Base-by-base conservation (phyloP, 2,888 invertebrate genomes). In the Anthrax anthrax region DNA sequence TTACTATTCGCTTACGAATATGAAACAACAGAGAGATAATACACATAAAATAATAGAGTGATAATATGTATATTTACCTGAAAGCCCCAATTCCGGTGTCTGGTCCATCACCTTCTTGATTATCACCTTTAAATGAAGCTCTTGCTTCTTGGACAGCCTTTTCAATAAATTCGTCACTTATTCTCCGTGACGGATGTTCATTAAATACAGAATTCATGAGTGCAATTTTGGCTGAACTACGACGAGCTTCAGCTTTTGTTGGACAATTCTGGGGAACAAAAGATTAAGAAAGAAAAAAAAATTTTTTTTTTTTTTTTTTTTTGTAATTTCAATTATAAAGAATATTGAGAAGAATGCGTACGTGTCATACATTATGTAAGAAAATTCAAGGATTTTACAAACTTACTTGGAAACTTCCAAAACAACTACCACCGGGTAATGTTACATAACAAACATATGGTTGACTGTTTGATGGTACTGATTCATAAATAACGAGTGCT, bases 141-240 rank as follows among this genome's bases (percentile, higher is more conserved):
- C 87, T 74, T n/a, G 94, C 94, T 67, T 94, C 92, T 17, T 83
- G 77, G 34, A 94, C 87, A 34, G 94, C 92, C 69, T 89, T 89
- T 64, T 90, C 88, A 46, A 94, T 91, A 65, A 94, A 94, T 60
- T 90, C 89, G 61, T 92, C 91, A 6, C 90, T 87, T 58, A 94
- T 94, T 56, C 85, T 78, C 48, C 94, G 72, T 2, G 90, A 89
- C 38, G 92, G 92, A 68, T 94, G 94, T 60, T 94, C 94, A 65
- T 94, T 94, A 70, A 94, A 94, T 43, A 94, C 91, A 12, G 91
- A 92, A 71, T 94, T 94, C 92, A 94, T 94, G 17, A 94, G 72
- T 2, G 94, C 94, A 55, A 94, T 92, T 72, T 94, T 92, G 2
- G 94, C 94, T 1, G 92, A 91, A 59, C 92, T 92, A 56, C 92